These are phyloP conservation scores for Dysidea cf. avara DNA, from an alignment of 37 sponge, comb jelly and placozoan species.

Conservation along the genomic window DNA sequence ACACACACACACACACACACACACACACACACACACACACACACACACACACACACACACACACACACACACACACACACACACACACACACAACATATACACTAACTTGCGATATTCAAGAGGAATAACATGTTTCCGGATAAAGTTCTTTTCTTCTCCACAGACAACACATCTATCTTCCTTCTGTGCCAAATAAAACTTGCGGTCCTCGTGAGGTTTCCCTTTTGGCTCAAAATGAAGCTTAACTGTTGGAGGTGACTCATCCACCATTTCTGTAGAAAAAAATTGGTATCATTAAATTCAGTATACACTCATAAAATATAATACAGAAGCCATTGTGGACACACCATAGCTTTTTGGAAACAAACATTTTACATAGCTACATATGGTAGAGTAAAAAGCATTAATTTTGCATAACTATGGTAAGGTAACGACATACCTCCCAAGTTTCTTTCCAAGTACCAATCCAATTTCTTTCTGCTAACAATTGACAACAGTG, in stretches of 20 bases:
- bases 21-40: too few species aligned
- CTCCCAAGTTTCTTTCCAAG: conserved; percentile 62
- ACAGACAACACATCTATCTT: conserved; percentile 84
- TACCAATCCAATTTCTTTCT: conserved; percentile 79
- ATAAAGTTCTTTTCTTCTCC: conserved; percentile 56
- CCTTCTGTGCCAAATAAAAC: conserved; percentile 71
- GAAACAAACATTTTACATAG: too few species aligned
- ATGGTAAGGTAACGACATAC: conserved; percentile 18
- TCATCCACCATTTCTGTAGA: conserved; percentile 53
- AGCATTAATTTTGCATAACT: too few species aligned
- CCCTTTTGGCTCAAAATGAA: conserved; percentile 82
- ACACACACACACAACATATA: too few species aligned
- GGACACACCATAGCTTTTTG: too few species aligned
- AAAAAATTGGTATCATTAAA: neutral
- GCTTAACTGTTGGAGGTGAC: conserved; percentile 54
- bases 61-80: too few species aligned
- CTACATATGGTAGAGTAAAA: too few species aligned
- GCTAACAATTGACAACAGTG: conserved; percentile 65
- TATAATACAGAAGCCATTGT: too few species aligned
- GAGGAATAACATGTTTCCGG: conserved; percentile 82
- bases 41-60: too few species aligned
- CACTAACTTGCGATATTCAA: conserved; percentile 83
- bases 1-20: too few species aligned
- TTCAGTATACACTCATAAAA: too few species aligned
- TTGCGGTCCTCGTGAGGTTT: conserved; percentile 60